Evolutionary conservation across 2,113 vertebrate species (phyloP).

Genomic region (Physeter macrocephalus): DNA sequence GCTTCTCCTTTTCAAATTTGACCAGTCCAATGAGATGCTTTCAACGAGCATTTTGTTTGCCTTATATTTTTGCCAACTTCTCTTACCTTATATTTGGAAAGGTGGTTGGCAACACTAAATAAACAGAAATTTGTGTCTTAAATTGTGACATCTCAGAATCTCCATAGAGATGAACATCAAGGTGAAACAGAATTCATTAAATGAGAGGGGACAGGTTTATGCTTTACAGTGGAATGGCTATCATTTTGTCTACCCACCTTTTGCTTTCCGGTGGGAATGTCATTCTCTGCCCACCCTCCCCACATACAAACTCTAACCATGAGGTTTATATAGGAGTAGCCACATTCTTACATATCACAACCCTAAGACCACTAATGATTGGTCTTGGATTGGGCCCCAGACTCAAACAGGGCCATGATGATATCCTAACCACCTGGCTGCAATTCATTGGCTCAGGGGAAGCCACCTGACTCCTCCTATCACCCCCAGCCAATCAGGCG

Average conservation of each 20-base stretch:
- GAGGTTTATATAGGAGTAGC: too few relatives aligned
- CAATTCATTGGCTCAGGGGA: background rate
- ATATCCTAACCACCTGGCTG: background rate
- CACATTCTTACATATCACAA: background rate
- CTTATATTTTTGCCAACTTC: background rate
- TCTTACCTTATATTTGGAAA: background rate
- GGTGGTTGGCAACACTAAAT: background rate
- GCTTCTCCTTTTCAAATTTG: background rate
- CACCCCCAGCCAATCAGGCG: background rate
- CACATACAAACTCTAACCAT: background rate
- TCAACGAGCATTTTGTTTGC: background rate
- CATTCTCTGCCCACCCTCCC: background rate
- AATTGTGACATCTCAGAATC: background rate
- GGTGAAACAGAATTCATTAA: background rate
- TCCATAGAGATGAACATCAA: background rate
- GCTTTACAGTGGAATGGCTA: background rate
- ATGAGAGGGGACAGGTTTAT: background rate
- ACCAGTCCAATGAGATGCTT: background rate
- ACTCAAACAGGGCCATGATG: background rate
- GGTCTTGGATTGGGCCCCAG: background rate
- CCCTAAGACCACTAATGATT: background rate
- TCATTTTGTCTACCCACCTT: background rate
- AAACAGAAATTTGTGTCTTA: background rate
- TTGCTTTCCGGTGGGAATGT: background rate
- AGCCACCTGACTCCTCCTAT: background rate